Percentiles rank a stretch among this genome's conserved stretches.
phyloP scores from a whole-genome alignment of 2,113 vertebrate species.

The Muntiacus reevesi region DNA sequence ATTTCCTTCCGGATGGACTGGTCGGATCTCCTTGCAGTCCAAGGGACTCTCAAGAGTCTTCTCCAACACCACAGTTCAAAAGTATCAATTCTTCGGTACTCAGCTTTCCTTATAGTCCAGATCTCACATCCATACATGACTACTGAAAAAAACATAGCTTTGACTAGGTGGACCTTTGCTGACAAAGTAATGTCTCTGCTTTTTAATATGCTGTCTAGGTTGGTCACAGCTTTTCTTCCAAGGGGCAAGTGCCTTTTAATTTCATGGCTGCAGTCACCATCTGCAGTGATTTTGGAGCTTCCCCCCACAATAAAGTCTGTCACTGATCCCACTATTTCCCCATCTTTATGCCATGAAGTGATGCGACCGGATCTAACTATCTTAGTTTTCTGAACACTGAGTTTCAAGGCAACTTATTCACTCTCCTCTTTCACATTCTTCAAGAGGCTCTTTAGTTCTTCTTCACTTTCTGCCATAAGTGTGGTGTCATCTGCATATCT shows the following conservation, averaged over 20 bases:
- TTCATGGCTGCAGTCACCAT: not conserved
- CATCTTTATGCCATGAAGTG: not conserved
- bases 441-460: not conserved
- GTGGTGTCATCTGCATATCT: not conserved
- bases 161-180: not conserved
- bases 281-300: not conserved
- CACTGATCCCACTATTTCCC: not conserved
- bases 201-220: not conserved
- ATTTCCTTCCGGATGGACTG: not conserved
- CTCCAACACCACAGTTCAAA: not conserved
- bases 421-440: not conserved
- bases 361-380: not conserved
- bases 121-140: not conserved
- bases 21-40: not conserved
- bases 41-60: not conserved
- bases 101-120: not conserved
- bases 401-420: not conserved
- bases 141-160: not conserved
- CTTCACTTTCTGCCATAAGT: not conserved
- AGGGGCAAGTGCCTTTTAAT: not conserved
- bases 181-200: not conserved
- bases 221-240: not conserved
- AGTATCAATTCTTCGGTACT: not conserved
- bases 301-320: no score
- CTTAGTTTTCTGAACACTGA: not conserved